These are phyloP conservation scores for Macrostomum cliftonense DNA, from an alignment of 2,888 invertebrate genomes.

Conservation along the genomic window DNA sequence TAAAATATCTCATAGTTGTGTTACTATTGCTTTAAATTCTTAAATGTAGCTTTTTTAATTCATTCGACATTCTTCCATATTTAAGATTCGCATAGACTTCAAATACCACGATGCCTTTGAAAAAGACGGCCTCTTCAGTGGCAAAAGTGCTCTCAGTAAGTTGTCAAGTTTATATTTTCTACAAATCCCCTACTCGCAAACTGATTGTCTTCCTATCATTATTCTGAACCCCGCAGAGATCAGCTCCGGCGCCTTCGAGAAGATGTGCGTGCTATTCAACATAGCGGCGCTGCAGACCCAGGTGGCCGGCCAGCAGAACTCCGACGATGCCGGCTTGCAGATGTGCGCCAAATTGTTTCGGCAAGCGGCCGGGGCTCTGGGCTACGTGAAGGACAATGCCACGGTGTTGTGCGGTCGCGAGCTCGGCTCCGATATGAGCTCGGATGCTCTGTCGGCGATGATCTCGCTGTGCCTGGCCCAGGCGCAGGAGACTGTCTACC, in stretches of 20 bases:
- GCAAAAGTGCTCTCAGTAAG: conserved; percentile 73
- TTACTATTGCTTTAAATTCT: conserved; percentile 2
- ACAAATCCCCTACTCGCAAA: too few relatives aligned
- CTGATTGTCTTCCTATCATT: too few relatives aligned
- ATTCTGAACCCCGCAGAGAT: conserved; percentile 56
- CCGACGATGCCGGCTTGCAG: conserved; percentile 79
- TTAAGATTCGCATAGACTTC: conserved; percentile 61
- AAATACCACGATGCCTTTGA: conserved; percentile 99
- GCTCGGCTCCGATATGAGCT: conserved; percentile 79
- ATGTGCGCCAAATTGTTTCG: conserved; percentile 60
- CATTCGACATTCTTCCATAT: conserved; percentile 4
- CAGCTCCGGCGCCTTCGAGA: conserved; percentile 71
- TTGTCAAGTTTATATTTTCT: conserved; percentile 15
- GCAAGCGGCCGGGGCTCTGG: conserved; percentile 74
- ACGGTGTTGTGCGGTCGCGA: conserved; percentile 67
- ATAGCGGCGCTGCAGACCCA: conserved; percentile 78
- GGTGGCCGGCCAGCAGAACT: conserved; percentile 64
- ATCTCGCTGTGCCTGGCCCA: conserved; percentile 80
- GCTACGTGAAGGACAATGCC: conserved; percentile 52
- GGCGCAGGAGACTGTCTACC: conserved; percentile 87
- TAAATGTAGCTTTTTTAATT: conserved; percentile 1
- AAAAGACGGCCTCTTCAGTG: conserved; percentile 76
- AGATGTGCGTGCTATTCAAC: conserved; percentile 82
- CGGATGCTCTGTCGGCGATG: conserved; percentile 70
- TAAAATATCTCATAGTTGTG: too few relatives aligned